Conservation (phyloP, 1,140 invertebrate genomes). For the Oedothorax gibbosus region DNA sequence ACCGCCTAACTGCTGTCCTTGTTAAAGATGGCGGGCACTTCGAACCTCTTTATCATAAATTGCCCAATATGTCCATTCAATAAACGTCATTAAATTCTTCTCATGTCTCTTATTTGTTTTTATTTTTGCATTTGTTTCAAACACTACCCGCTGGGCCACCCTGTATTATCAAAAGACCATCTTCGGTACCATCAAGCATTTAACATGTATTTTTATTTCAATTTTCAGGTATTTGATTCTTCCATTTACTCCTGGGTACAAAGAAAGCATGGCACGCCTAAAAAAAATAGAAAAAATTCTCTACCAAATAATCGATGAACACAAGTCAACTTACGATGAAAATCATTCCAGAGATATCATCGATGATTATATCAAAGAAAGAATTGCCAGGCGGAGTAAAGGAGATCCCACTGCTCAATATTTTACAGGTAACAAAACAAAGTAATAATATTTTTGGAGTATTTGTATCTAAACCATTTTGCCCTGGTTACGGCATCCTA, state of each 20-base stretch:
- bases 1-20: too few relatives aligned
- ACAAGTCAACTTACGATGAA: background rate
- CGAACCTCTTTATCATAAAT: too few relatives aligned
- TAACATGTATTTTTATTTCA: background rate
- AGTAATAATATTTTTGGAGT: background rate
- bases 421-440: slow-evolving; percentile 3
- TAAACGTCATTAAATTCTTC: too few relatives aligned
- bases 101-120: too few relatives aligned
- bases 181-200: too few relatives aligned
- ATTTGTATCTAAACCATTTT: background rate
- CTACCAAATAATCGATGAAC: background rate
- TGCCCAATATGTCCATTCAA: too few relatives aligned
- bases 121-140: too few relatives aligned
- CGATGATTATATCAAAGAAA: slow-evolving; percentile 28
- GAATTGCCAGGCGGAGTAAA: background rate
- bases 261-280: background rate
- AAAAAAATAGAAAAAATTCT: background rate
- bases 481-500: background rate
- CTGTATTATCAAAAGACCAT: too few relatives aligned
- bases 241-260: background rate
- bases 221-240: background rate
- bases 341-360: slow-evolving; percentile 13
- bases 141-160: too few relatives aligned
- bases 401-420: slow-evolving; percentile 18
- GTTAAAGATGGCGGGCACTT: too few relatives aligned